Percentiles rank a stretch among this genome's conserved stretches.
These are phyloP conservation scores for Hypomecis atomaria DNA, from an alignment of 2,888 invertebrate genomes.

Conservation along the genomic window DNA sequence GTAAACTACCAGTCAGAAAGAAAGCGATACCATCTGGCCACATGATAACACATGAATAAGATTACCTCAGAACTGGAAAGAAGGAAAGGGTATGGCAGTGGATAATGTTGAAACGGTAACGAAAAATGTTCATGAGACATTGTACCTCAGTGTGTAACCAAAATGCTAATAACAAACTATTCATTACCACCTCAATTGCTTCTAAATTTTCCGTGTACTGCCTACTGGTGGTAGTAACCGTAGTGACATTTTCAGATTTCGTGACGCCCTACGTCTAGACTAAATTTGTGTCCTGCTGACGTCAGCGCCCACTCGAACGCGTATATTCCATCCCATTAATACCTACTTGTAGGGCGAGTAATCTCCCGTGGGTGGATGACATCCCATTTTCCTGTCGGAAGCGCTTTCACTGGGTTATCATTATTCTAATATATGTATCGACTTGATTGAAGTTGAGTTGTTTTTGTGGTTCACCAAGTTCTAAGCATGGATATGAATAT, in stretches of 20 bases:
- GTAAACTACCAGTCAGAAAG: no score
- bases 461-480: not conserved
- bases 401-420: slow-evolving; percentile 15
- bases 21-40: no score
- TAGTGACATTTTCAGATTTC: slow-evolving; percentile 23
- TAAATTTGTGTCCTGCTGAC: slow-evolving; percentile 56
- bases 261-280: slow-evolving; percentile 70
- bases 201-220: not conserved
- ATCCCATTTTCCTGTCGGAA: slow-evolving; percentile 27
- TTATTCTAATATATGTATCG: slow-evolving; percentile 31
- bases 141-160: no score
- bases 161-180: no score
- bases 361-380: slow-evolving; percentile 26
- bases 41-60: no score
- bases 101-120: no score
- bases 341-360: slow-evolving; percentile 20
- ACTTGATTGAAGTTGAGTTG: slow-evolving; percentile 8
- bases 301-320: slow-evolving; percentile 52
- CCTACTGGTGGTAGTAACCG: not conserved
- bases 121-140: no score
- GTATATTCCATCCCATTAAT: slow-evolving; percentile 28
- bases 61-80: no score
- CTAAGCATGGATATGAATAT: no score
- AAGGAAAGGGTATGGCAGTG: no score
- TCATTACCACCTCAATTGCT: no score